Conservation (phyloP, 2,113 vertebrate genomes). For the Erpornis zantholeuca region DNA sequence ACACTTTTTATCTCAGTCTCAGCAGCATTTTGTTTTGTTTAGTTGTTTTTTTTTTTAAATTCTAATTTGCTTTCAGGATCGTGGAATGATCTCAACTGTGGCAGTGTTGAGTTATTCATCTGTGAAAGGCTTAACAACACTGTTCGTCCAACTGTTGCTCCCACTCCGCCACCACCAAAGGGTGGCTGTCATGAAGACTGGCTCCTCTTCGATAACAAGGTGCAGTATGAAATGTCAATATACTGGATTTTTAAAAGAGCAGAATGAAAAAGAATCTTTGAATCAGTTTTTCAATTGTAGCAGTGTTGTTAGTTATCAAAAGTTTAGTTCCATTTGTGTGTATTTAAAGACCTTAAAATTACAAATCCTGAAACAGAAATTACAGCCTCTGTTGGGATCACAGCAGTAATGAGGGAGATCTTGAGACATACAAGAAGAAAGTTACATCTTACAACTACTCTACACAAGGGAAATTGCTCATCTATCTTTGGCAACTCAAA, state of each 20-base stretch:
- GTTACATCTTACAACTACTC: neutral
- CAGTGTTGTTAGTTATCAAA: neutral
- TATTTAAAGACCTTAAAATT: neutral
- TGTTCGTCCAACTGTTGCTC: conserved; percentile 72
- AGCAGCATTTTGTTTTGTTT: neutral
- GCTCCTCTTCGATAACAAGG: conserved; percentile 83
- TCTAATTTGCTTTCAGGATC: conserved; percentile 71
- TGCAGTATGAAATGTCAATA: conserved; percentile 28
- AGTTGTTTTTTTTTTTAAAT: neutral
- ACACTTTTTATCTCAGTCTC: neutral
- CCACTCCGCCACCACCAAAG: conserved; percentile 61
- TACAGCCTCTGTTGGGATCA: neutral
- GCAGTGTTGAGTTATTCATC: conserved; percentile 79
- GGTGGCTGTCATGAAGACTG: conserved; percentile 87
- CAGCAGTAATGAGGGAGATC: neutral
- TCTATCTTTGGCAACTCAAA: neutral
- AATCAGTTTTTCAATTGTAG: neutral
- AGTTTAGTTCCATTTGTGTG: neutral
- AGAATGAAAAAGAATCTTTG: neutral
- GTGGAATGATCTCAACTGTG: conserved; percentile 98
- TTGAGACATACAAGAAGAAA: neutral
- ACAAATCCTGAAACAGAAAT: neutral
- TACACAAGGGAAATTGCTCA: neutral
- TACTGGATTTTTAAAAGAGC: neutral
- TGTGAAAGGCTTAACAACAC: conserved; percentile 85